Percentiles rank a stretch among this genome's conserved stretches.
Evolutionary conservation across 2,113 vertebrate species (phyloP).

Genomic region (rat (Rattus norvegicus)): DNA sequence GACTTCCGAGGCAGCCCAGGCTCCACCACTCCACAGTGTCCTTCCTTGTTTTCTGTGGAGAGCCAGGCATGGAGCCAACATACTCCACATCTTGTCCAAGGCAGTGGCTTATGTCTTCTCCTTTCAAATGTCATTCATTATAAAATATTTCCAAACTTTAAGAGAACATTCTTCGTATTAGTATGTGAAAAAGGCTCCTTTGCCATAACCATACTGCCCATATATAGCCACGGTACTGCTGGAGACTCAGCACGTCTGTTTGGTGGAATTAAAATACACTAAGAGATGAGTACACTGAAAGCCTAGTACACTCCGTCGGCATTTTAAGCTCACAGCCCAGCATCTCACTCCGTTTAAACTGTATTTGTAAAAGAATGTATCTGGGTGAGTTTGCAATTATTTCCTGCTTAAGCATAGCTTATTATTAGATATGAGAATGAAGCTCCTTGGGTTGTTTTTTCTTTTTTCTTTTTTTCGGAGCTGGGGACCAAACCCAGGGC

Average conservation of each 20-base stretch:
- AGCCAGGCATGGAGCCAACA: constrained; percentile 68
- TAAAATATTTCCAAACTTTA: constrained; percentile 2
- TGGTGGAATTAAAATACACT: constrained; percentile 40
- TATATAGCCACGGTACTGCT: not conserved
- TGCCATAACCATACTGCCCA: not conserved
- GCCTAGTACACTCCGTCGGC: not conserved
- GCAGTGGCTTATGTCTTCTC: constrained; percentile 4
- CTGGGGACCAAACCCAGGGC: too few relatives aligned
- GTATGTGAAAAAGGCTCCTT: constrained; percentile 25
- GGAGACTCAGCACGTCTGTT: not conserved
- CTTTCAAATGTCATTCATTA: constrained; percentile 50
- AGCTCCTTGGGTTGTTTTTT: not conserved
- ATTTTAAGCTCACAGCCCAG: not conserved
- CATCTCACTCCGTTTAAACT: not conserved
- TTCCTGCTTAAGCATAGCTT: not conserved
- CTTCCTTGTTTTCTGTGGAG: constrained; percentile 74
- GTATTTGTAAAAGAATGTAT: not conserved
- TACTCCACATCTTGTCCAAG: constrained; percentile 40
- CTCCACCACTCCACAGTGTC: constrained; percentile 36
- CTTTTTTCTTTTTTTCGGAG: too few relatives aligned
- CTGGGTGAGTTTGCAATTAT: not conserved
- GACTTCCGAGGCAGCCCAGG: constrained; percentile 58
- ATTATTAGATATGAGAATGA: not conserved
- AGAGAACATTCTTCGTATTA: not conserved
- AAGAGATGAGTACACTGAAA: not conserved